Evolutionary conservation across 2,797 vertebrate species (phyloP).

Genomic region (Corythornis leucogaster): DNA sequence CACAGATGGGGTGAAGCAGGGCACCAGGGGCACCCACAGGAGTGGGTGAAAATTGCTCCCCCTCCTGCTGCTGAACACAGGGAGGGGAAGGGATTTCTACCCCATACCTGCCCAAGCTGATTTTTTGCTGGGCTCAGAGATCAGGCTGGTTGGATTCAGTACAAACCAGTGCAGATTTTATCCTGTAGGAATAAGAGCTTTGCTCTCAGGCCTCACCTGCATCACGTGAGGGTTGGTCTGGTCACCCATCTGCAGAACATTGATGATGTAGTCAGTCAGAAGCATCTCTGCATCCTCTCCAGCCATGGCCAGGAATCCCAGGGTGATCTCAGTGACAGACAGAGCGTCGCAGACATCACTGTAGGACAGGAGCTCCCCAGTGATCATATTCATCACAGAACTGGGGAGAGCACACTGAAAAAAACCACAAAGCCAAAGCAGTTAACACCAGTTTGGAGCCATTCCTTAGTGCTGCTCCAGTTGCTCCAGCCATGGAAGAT

Average conservation of each 20-base stretch:
- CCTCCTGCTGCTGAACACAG: neutral
- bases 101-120: neutral
- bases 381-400: constrained; percentile 77
- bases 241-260: constrained; percentile 88
- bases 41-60: neutral
- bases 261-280: constrained; percentile 84
- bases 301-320: constrained; percentile 92
- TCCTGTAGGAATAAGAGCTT: neutral
- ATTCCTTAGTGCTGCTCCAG: neutral
- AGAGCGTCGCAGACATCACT: constrained; percentile 93
- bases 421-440: neutral
- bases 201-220: constrained; percentile 79
- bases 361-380: constrained; percentile 89
- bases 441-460: neutral
- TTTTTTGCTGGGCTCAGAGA: neutral
- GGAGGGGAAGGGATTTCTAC: neutral
- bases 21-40: neutral
- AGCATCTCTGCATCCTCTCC: constrained; percentile 83
- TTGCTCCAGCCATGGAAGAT: neutral
- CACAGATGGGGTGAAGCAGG: neutral
- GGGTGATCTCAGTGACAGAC: constrained; percentile 84
- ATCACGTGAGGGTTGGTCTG: constrained; percentile 84
- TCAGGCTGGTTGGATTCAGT: neutral
- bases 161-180: neutral
- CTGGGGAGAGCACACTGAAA: constrained; percentile 84